Conservation (phyloP, 1,140 invertebrate species). For the Pseudomyrmex sp. region DNA sequence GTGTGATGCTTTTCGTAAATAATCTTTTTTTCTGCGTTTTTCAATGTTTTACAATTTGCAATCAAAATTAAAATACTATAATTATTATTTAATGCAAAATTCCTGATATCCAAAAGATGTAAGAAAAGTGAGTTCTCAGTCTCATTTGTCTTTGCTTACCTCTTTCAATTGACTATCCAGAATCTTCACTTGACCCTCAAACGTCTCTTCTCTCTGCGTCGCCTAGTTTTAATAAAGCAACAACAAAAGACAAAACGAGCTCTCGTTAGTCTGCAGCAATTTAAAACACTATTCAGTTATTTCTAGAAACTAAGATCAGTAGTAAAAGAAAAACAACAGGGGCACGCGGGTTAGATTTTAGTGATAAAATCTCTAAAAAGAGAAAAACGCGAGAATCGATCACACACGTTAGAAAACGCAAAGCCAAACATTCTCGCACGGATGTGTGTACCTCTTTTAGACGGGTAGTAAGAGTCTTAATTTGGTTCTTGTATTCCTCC, state of each 20-base stretch:
- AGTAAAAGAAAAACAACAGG: conserved; percentile 63
- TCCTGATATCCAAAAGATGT: neutral
- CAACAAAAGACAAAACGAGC: conserved; percentile 77
- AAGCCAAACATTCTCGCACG: conserved; percentile 83
- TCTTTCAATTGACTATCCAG: conserved; percentile 96
- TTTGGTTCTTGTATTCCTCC: conserved; percentile 99
- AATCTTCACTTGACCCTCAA: conserved; percentile 96
- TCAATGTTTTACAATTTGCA: neutral
- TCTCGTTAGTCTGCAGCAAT: conserved; percentile 68
- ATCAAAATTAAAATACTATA: neutral
- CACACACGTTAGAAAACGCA: conserved; percentile 67
- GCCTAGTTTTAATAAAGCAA: conserved; percentile 88
- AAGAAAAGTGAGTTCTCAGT: neutral
- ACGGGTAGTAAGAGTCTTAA: conserved; percentile 99
- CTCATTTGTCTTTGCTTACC: conserved; percentile 87
- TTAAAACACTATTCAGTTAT: conserved; percentile 30
- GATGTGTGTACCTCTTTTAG: conserved; percentile 97
- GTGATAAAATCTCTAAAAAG: conserved; percentile 33
- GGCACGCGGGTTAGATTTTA: conserved; percentile 49
- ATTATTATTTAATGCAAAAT: neutral
- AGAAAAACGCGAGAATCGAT: conserved; percentile 67
- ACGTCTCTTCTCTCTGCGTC: conserved; percentile 98
- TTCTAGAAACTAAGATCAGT: conserved; percentile 56
- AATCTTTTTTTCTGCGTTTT: neutral
- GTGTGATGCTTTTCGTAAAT: neutral